Percentiles rank a stretch among this genome's conserved stretches.
phyloP scores from a whole-genome alignment of 2,797 vertebrate species.

The Hypotaenidia philippensis region DNA sequence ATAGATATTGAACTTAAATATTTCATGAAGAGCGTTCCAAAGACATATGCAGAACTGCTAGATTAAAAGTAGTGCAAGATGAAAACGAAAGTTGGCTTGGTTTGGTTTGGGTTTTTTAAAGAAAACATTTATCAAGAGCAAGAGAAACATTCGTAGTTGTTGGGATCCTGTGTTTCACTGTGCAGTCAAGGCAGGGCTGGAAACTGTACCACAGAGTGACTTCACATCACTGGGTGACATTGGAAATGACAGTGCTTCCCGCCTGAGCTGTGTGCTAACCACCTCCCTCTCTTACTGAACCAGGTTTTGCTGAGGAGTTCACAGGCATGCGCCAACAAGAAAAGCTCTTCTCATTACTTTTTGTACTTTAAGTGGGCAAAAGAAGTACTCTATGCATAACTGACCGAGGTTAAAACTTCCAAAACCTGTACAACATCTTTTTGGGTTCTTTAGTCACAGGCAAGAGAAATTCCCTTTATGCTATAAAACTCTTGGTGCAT shows the following conservation, averaged over 20 bases:
- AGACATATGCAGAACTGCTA: not conserved
- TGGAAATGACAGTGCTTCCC: not conserved
- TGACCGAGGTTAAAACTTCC: not conserved
- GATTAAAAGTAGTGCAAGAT: not conserved
- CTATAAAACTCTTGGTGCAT: not conserved
- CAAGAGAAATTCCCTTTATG: not conserved
- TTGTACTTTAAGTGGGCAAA: not conserved
- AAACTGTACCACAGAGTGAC: not conserved
- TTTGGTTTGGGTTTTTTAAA: not conserved
- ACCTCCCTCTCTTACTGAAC: not conserved
- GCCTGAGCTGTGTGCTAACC: not conserved
- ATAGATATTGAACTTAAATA: not conserved
- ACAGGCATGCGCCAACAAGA: not conserved
- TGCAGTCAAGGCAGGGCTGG: not conserved
- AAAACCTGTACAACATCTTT: not conserved
- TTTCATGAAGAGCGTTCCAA: not conserved
- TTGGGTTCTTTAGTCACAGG: not conserved
- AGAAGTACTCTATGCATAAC: not conserved
- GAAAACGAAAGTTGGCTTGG: not conserved
- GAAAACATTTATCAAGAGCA: not conserved
- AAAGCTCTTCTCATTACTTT: not conserved
- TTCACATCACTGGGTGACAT: not conserved
- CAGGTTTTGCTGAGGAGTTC: not conserved
- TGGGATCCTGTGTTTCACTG: not conserved
- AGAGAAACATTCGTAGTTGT: not conserved